phyloP scores from a whole-genome alignment of 2,113 vertebrate species.

The Rhinoptilus africanus region DNA sequence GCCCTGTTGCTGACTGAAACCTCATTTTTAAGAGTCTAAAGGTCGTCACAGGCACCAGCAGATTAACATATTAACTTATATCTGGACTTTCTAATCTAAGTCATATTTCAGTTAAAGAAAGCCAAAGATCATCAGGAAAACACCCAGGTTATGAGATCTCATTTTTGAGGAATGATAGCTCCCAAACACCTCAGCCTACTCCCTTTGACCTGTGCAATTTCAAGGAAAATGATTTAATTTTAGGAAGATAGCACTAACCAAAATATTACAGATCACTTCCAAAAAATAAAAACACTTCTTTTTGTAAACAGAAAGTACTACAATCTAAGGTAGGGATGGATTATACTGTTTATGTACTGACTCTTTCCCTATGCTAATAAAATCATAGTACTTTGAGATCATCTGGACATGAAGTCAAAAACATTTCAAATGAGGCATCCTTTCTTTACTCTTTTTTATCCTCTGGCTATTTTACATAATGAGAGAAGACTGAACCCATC shows the following conservation, averaged over 20 bases:
- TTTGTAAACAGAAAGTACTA: background rate
- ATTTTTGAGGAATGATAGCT: background rate
- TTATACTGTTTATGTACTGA: background rate
- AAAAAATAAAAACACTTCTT: background rate
- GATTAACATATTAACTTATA: background rate
- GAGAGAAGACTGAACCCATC: background rate
- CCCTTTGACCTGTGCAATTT: background rate
- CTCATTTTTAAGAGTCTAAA: background rate
- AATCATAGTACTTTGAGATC: background rate
- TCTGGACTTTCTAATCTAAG: background rate
- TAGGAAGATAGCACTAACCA: background rate
- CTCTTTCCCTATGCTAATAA: background rate
- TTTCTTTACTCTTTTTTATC: background rate
- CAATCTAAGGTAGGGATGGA: background rate
- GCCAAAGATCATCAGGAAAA: background rate
- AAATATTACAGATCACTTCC: background rate
- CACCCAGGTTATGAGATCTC: background rate
- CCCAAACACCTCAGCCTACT: background rate
- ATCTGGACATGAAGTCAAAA: background rate
- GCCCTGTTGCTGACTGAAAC: background rate
- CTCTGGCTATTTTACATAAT: background rate
- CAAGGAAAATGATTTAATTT: background rate
- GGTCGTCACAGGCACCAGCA: background rate
- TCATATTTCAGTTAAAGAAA: background rate
- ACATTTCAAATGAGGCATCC: fast-evolving